Base-by-base conservation (phyloP, 2,888 invertebrate genomes). In the Myopa testacea region DNA sequence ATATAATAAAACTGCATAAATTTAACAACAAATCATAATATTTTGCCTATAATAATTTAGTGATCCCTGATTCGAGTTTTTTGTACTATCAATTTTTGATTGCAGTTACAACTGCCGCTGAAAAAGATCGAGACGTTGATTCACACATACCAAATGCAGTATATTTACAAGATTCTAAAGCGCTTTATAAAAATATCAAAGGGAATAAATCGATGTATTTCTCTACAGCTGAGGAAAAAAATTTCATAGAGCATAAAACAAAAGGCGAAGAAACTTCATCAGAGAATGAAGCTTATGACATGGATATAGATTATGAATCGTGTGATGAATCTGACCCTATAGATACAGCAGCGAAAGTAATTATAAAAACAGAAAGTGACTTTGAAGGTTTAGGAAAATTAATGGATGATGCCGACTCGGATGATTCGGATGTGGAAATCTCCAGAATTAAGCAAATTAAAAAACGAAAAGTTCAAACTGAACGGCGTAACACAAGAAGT, bases 11-110 rank as follows among this genome's bases (percentile, higher is more conserved):
- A 26, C 26, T 26, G 45, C 45, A 45, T 45, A 45, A 45, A 45
- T 45, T 45, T 45, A 45, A 45, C 45, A 45, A 45, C 45, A 45
- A 45, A 45, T 45, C 45, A 45, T 45, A 8, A 55, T 70, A 52
- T 70, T 55, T 45, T 45, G 38, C 58, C 10, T 52, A 55, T 16
- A 67, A 60, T 78, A 72, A 60, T 68, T 75, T 58, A 78, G 78
- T 78, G 75, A 80, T 80, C 69, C 80, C 79, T 80, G 79, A 80
- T 75, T 79, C 75, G 79, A 77, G 65, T 78, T 80, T 78, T 79
- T 79, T 80, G 76, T 79, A 78, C 79, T 77, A 67, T 78, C 79
- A 79, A 79, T 80, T 78, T 80, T 65, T 80, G 79, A 69, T 80
- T 80, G 77, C 79, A 80, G 80, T 70, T 78, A 69, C 69, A 60